phyloP scores from a whole-genome alignment of 2,888 invertebrate species.

The Penaeus monodon region DNA sequence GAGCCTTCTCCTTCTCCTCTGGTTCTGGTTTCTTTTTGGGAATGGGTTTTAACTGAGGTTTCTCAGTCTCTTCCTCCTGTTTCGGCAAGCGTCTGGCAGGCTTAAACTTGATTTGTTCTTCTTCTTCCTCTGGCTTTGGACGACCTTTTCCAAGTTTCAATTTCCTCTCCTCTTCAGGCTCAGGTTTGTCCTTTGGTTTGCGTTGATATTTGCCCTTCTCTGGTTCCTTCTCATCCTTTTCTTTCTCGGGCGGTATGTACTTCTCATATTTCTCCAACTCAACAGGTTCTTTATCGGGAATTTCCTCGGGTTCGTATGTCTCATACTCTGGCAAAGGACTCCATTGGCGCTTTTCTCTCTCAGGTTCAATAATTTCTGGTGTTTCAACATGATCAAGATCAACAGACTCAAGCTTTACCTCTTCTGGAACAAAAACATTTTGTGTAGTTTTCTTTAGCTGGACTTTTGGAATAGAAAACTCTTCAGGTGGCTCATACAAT shows the following conservation, averaged over 20 bases:
- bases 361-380: slow-evolving; percentile 30
- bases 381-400: slow-evolving; percentile 39
- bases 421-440: slow-evolving; percentile 40
- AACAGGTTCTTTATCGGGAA: slow-evolving; percentile 45
- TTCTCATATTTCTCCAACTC: slow-evolving; percentile 46
- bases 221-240: slow-evolving; percentile 14
- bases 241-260: slow-evolving; percentile 12
- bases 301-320: slow-evolving; percentile 48
- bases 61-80: slow-evolving; percentile 41
- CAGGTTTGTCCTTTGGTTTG: slow-evolving; percentile 39
- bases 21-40: slow-evolving; percentile 45
- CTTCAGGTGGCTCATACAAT: slow-evolving; percentile 30
- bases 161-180: slow-evolving; percentile 36
- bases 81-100: slow-evolving; percentile 36
- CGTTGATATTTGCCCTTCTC: slow-evolving; percentile 40
- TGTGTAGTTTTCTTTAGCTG: slow-evolving; percentile 37
- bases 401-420: slow-evolving; percentile 35
- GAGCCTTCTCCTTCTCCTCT: slow-evolving; percentile 31
- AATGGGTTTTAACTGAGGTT: slow-evolving; percentile 40
- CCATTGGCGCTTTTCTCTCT: slow-evolving; percentile 35
- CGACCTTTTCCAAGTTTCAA: slow-evolving; percentile 41
- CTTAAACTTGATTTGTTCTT: slow-evolving; percentile 27
- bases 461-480: slow-evolving; percentile 22
- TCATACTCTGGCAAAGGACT: slow-evolving; percentile 50
- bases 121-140: slow-evolving; percentile 31